Base-by-base conservation (phyloP, 2,888 invertebrate genomes). In the Rapana venosa region DNA sequence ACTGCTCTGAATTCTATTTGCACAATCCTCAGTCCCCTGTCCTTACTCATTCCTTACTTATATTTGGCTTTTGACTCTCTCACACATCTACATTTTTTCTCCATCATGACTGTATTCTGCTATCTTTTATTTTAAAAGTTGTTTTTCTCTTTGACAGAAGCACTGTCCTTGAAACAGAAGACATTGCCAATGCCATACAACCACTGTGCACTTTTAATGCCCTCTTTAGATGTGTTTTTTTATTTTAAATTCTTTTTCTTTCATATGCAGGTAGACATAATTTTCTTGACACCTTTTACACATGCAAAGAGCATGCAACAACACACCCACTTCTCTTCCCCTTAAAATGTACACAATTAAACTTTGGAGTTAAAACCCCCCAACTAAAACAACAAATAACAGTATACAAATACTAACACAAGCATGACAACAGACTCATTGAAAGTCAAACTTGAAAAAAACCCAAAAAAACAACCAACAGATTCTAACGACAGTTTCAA, bases 221-320 rank as follows among this genome's bases (percentile, higher is more conserved):
- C 47, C 8, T 47, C 47, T 47, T 47, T 47, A 47, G 47, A 8
- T 47, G 47, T 47, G 47, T 66, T 26, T 26, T 66, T 66, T 1
- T 66, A 13, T 47, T 47, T 47, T 8, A 47, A 47, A 47, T 47
- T 66, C 74, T 74, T n/a, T 74, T 74, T 5, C 26, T 13, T 13
- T 74, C n/a, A n/a, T 13, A 74, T 74, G 6, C 22, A 61, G 20
- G 1, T 61, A 22, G 61, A 61, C 1, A 22, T 8, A 61, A 61
- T 61, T 61, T 61, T 61, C 61, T 47, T 47, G 47, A 8, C 47
- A 61, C n/a, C n/a, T n/a, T n/a, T 11, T n/a, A 74, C 74, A 74
- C 74, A 74, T 74, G 74, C 74, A 74, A n/a, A 74, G 74, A 61
- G 74, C 74, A n/a, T 74, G 74, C 74, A 74, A n/a, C 74, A 26